Conservation (phyloP, 2,797 vertebrate genomes). For the Melanotaenia parkinsoni region DNA sequence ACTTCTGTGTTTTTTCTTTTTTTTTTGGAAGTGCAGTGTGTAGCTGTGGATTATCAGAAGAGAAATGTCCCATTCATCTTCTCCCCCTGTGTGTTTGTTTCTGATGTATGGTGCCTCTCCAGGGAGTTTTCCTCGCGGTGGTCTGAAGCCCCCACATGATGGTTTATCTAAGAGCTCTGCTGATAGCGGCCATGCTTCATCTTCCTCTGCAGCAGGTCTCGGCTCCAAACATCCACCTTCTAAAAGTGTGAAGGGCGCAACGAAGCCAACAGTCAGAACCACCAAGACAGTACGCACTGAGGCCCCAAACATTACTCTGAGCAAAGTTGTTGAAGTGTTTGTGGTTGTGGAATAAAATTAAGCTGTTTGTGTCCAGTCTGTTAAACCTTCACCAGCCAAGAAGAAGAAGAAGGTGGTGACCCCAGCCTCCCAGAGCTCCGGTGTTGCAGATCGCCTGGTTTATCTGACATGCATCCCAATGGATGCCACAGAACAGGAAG, state of each 20-base stretch:
- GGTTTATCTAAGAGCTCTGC: constrained; percentile 14
- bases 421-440: constrained; percentile 1
- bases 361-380: constrained; percentile 39
- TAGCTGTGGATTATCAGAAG: too few species aligned
- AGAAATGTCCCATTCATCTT: too few species aligned
- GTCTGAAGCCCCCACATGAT: constrained; percentile 49
- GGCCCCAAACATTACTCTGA: too few species aligned
- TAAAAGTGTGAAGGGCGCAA: constrained; percentile 36
- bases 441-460: constrained; percentile 50
- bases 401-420: constrained; percentile 67
- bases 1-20: too few species aligned
- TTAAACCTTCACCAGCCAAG: constrained; percentile 59
- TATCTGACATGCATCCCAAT: constrained; percentile 70
- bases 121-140: constrained; percentile 37
- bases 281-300: constrained; percentile 16
- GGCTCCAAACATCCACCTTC: constrained; percentile 27
- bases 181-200: background rate
- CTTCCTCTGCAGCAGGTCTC: constrained; percentile 10
- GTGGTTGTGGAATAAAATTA: background rate
- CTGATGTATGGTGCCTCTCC: background rate
- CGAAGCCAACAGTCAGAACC: constrained; percentile 42
- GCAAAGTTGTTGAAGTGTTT: too few species aligned
- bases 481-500: constrained; percentile 70
- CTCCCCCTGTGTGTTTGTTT: background rate
- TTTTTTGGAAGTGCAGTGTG: too few species aligned